Evolutionary conservation across 1,140 invertebrate species (phyloP).

Genomic region (Aricia agestis): DNA sequence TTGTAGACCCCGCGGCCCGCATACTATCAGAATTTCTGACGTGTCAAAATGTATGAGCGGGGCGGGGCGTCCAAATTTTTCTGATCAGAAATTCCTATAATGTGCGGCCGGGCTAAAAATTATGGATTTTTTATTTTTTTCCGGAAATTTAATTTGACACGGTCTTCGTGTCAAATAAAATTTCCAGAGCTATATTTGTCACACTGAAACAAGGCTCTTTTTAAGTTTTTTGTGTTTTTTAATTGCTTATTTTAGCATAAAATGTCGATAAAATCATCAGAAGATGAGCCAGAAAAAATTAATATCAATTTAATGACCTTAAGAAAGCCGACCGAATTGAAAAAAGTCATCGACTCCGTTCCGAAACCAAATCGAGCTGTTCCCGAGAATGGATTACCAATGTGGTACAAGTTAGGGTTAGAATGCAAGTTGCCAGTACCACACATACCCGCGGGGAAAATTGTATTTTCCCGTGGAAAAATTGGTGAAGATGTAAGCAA

Average conservation of each 20-base stretch:
- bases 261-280: constrained; percentile 30
- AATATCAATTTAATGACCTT: constrained; percentile 57
- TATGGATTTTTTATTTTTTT: too few species aligned
- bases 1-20: too few species aligned
- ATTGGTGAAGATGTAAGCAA: constrained; percentile 69
- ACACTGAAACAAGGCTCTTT: background rate
- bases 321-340: constrained; percentile 64
- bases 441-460: constrained; percentile 60
- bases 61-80: too few species aligned
- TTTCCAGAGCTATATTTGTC: too few species aligned
- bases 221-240: background rate
- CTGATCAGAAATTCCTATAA: too few species aligned
- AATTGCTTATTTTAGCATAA: background rate
- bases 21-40: too few species aligned
- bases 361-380: constrained; percentile 62
- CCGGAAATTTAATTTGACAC: too few species aligned
- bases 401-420: constrained; percentile 62
- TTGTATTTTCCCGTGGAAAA: constrained; percentile 64
- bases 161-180: background rate
- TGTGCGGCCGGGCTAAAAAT: too few species aligned
- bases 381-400: constrained; percentile 65
- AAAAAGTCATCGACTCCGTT: constrained; percentile 66
- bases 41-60: too few species aligned
- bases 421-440: constrained; percentile 67
- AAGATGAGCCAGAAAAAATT: constrained; percentile 39